These are phyloP conservation scores for Rhinoderma darwinii DNA, from an alignment of 2,113 vertebrate genomes.

Conservation along the genomic window DNA sequence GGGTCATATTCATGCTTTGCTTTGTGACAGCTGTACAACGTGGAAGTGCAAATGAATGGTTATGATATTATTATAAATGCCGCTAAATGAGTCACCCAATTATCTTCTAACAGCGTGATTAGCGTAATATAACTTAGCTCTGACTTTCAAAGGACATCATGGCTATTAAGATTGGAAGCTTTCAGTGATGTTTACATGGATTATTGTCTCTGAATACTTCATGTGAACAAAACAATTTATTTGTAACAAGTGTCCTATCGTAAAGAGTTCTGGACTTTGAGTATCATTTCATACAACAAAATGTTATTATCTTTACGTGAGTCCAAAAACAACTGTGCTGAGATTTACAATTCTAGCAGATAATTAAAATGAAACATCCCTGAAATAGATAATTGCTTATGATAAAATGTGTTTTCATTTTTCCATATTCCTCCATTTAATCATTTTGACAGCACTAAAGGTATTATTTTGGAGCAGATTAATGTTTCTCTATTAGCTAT, in stretches of 20 bases:
- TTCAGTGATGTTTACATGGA: slow-evolving; percentile 9
- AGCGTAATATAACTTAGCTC: not conserved
- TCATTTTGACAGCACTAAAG: not conserved
- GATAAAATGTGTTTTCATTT: not conserved
- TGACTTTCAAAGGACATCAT: slow-evolving; percentile 18
- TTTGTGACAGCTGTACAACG: not conserved
- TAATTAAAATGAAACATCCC: slow-evolving; percentile 41
- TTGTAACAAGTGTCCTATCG: slow-evolving; percentile 18
- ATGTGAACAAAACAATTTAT: slow-evolving; percentile 12
- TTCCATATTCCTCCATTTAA: slow-evolving; percentile 11
- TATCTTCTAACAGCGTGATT: not conserved
- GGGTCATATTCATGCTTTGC: not conserved
- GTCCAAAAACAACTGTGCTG: slow-evolving; percentile 45
- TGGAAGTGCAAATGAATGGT: not conserved
- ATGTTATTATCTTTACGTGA: slow-evolving; percentile 25
- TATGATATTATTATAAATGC: not conserved
- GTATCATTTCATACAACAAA: slow-evolving; percentile 39
- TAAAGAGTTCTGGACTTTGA: slow-evolving; percentile 15
- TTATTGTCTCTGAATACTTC: slow-evolving; percentile 6
- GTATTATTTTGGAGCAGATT: not conserved
- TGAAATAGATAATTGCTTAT: slow-evolving; percentile 4
- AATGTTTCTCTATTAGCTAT: not conserved
- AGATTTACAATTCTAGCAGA: slow-evolving; percentile 24
- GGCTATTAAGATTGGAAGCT: not conserved
- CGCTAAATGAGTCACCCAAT: not conserved